Evolutionary conservation across 2,888 invertebrate species (phyloP).

Genomic region (Drosophila tanythrix): DNA sequence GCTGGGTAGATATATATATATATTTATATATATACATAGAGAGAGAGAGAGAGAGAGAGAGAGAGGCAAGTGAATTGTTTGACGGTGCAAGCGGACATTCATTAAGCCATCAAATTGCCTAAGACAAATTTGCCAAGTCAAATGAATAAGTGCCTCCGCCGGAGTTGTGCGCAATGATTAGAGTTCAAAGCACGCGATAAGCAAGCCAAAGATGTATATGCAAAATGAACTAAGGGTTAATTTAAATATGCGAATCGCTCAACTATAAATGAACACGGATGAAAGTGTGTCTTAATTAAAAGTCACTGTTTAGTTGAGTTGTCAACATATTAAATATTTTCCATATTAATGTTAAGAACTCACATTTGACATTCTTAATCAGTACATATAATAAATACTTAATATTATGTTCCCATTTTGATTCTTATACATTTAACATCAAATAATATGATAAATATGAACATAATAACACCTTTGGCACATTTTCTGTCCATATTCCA

Average conservation of each 20-base stretch:
- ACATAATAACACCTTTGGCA: neutral
- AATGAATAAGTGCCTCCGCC: constrained; percentile 69
- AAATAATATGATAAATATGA: neutral
- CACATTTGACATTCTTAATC: neutral
- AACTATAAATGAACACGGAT: neutral
- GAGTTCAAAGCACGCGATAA: constrained; percentile 38
- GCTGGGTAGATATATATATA: neutral
- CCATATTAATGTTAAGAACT: neutral
- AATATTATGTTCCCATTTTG: neutral
- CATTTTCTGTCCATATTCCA: neutral
- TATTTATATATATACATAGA: neutral
- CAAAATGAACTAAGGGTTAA: constrained; percentile 19
- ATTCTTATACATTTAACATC: neutral
- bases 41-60: neutral
- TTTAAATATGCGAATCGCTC: neutral
- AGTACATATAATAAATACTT: neutral
- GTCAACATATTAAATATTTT: neutral
- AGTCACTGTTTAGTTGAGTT: neutral
- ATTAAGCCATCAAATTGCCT: constrained; percentile 80
- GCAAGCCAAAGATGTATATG: constrained; percentile 5
- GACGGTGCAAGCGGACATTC: constrained; percentile 69
- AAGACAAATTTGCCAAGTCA: constrained; percentile 76
- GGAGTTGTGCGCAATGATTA: constrained; percentile 4
- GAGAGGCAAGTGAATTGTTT: constrained; percentile 54
- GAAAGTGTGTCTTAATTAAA: neutral